phyloP scores from a whole-genome alignment of 2,113 vertebrate genomes.

The Mesitornis unicolor region DNA sequence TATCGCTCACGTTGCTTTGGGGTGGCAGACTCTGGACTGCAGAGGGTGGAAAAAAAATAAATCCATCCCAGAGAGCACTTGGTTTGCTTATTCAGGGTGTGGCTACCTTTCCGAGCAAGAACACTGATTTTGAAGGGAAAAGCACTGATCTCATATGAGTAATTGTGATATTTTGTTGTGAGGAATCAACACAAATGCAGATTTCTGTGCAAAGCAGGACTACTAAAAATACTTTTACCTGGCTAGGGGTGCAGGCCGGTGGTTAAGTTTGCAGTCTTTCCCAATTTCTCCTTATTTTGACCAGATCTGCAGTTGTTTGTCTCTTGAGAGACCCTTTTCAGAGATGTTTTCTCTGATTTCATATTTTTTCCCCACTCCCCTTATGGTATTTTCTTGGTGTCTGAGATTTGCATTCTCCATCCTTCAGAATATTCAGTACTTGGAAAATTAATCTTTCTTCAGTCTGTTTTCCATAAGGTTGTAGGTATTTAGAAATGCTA shows the following conservation, averaged over 20 bases:
- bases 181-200: not conserved
- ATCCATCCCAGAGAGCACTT: not conserved
- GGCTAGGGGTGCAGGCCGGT: not conserved
- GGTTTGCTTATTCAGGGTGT: not conserved
- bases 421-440: not conserved
- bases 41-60: not conserved
- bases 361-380: rapidly evolving
- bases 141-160: not conserved
- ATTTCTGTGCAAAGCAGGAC: not conserved
- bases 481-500: not conserved
- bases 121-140: not conserved
- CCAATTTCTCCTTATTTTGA: not conserved
- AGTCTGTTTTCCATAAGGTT: not conserved
- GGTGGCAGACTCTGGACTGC: not conserved
- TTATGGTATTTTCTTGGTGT: not conserved
- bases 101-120: not conserved
- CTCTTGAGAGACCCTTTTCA: not conserved
- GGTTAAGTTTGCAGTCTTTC: not conserved
- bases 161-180: not conserved
- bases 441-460: not conserved
- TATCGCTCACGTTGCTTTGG: not conserved
- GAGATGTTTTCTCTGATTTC: not conserved
- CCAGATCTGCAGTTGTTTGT: not conserved
- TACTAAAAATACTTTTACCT: not conserved
- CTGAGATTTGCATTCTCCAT: not conserved